Conservation (phyloP, 2,113 vertebrate genomes). For the Tauraco erythrolophus region DNA sequence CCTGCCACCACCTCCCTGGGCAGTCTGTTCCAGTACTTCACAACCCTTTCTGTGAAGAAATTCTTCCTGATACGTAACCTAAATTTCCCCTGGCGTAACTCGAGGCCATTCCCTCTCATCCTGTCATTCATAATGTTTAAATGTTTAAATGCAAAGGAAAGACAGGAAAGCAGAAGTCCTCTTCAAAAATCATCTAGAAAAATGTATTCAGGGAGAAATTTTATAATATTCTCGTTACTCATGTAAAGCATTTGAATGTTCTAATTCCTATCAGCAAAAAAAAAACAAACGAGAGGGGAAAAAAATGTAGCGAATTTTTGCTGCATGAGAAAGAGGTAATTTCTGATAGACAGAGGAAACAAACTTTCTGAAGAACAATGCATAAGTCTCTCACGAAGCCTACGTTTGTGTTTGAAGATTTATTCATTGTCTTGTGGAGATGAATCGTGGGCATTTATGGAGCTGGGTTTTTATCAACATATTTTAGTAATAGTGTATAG, state of each 20-base stretch:
- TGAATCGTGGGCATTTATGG: background rate
- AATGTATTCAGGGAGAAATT: background rate
- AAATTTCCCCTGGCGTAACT: too few species aligned
- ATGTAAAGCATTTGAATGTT: background rate
- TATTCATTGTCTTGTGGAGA: background rate
- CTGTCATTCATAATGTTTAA: too few species aligned
- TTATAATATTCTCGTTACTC: background rate
- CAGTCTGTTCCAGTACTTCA: too few species aligned
- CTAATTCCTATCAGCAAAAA: background rate
- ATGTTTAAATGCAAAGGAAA: background rate
- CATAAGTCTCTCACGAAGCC: background rate
- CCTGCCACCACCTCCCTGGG: too few species aligned
- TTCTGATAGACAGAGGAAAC: background rate
- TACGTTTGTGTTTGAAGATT: background rate
- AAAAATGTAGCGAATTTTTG: background rate
- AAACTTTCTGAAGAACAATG: background rate
- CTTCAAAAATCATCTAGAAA: background rate
- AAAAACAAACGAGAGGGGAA: background rate
- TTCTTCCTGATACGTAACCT: too few species aligned
- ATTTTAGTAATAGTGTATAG: background rate
- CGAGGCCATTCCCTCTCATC: too few species aligned
- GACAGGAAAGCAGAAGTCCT: background rate
- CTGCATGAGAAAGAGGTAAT: background rate
- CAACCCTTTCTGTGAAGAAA: too few species aligned
- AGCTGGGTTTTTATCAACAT: background rate